Percentiles rank a stretch among this genome's conserved stretches.
These are phyloP conservation scores for Psittacus erithacus DNA, from an alignment of 2,113 vertebrate genomes.

Conservation along the genomic window DNA sequence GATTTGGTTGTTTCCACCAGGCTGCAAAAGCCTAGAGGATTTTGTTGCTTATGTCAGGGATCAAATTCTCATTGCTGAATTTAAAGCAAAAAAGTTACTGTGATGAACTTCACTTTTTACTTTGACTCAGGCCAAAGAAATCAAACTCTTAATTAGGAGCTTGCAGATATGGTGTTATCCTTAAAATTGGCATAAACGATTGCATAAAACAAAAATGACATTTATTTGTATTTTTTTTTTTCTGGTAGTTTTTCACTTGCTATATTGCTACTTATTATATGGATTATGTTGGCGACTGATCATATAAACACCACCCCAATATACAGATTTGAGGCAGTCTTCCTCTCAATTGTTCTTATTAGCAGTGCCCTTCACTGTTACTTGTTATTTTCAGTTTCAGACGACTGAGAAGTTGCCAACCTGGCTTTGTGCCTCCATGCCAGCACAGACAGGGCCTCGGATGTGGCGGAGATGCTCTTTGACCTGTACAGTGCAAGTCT, in stretches of 20 bases:
- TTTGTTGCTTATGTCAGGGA: conserved; percentile 24
- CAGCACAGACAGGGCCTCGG: not conserved
- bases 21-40: conserved; percentile 4
- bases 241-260: fast-evolving
- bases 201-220: not conserved
- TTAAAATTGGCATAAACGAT: not conserved
- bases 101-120: not conserved
- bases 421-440: not conserved
- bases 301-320: not conserved
- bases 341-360: not conserved
- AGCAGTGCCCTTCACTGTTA: not conserved
- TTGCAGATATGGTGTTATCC: not conserved
- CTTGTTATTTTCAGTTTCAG: not conserved
- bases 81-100: conserved; percentile 29
- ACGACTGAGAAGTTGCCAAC: not conserved
- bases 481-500: not conserved
- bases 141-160: not conserved
- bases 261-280: not conserved
- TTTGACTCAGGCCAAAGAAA: not conserved
- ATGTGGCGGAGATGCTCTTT: not conserved
- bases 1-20: not conserved
- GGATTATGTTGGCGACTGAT: not conserved
- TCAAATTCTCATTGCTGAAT: not conserved
- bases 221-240: not conserved
- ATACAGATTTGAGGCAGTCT: not conserved